Percentiles rank a stretch among this genome's conserved stretches.
These are phyloP conservation scores for Myotis pilosus DNA, from an alignment of 2,797 vertebrate genomes.

Conservation along the genomic window DNA sequence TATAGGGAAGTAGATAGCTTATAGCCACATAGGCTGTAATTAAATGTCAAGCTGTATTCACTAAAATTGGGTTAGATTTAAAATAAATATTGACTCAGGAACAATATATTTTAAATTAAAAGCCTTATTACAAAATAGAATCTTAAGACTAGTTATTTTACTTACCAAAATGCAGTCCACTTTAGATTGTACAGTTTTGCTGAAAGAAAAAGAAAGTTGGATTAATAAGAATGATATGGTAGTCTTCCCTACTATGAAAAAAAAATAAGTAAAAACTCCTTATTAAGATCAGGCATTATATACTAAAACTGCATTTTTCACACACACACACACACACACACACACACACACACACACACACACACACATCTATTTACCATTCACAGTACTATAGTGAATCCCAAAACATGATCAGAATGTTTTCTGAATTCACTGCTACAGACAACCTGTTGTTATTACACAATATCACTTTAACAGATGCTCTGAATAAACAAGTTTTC, in stretches of 20 bases:
- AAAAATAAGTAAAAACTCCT: conserved; percentile 8
- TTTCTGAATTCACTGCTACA: conserved; percentile 1
- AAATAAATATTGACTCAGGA: conserved; percentile 38
- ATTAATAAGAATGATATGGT: conserved; percentile 73
- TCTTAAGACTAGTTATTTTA: conserved; percentile 74
- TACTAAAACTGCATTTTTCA: neutral
- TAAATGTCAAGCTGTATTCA: conserved; percentile 39
- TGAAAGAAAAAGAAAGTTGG: conserved; percentile 86
- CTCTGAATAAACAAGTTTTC: conserved; percentile 12
- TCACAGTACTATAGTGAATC: neutral
- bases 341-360: too few species aligned
- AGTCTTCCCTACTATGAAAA: neutral
- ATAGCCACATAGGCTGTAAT: neutral
- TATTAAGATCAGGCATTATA: conserved; percentile 5
- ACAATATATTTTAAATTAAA: conserved; percentile 31
- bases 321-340: neutral
- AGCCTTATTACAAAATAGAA: conserved; percentile 30
- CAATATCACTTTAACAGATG: neutral
- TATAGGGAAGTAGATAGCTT: neutral
- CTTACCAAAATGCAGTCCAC: conserved; percentile 99
- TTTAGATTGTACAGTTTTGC: conserved; percentile 99
- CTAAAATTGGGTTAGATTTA: conserved; percentile 37
- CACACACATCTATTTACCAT: neutral
- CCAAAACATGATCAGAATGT: conserved; percentile 21
- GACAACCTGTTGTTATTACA: neutral